Base-by-base conservation (phyloP, 2,888 invertebrate genomes). In the Pogonocherus hispidulus region DNA sequence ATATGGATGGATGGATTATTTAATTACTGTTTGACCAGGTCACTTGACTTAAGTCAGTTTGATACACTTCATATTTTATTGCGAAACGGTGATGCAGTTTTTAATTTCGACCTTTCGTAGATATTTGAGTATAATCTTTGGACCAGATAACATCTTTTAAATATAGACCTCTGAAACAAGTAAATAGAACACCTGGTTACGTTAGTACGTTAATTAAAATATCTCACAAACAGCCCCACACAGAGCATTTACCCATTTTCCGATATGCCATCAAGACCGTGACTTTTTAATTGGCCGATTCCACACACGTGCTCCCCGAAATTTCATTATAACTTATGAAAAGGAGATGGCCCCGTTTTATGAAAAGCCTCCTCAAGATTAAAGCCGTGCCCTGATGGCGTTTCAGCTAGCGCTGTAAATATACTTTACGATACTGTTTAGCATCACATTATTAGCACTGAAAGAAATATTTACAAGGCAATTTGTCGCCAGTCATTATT, bases 221-320 rank as follows among this genome's bases (percentile, higher is more conserved):
- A 27, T 11, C 23, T 32, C 8, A 3, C 16, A 18, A 3, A 32
- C 16, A 52, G n/a, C 18, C 16, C 54, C 8, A 11, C 35, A 32
- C 11, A 54, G 32, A 55, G 37, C 11, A 37, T 18, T 18, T 16
- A 9, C 27, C n/a, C 20, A 23, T n/a, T 55, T 37, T 20, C 14
- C 55, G 19, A 55, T 55, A 55, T 16, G 35, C 11, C 20, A 22
- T 37, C 37, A 37, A 27, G n/a, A 54, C 35, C 32, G 4, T 19
- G 56, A 47, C 54, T n/a, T 51, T 65, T 57, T 65, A 57, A 65
- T 49, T 57, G 65, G 57, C 22, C 65, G 35, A 57, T 65, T 57
- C 55, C 37, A 51, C 20, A 57, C 65, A 65, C 65, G 65, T 65
- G 65, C 16, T 44, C 46, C 57, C 64, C 37, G 41, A 57, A 57